Evolutionary conservation across 2,888 invertebrate genomes (phyloP).

Genomic region (Spodoptera picta): DNA sequence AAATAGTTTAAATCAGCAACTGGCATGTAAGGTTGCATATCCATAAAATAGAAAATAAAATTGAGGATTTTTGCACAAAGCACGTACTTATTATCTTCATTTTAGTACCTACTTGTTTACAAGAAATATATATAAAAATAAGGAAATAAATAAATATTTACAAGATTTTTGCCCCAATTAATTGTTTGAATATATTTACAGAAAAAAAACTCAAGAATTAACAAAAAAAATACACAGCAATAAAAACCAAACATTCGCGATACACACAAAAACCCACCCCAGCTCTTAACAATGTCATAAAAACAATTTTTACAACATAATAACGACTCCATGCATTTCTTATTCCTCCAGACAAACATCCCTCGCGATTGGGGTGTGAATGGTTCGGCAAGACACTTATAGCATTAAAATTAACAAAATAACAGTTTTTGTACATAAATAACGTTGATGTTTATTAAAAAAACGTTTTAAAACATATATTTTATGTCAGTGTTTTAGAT

Average conservation of each 20-base stretch:
- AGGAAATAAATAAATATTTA: no score
- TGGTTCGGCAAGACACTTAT: constrained; percentile 71
- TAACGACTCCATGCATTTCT: constrained; percentile 66
- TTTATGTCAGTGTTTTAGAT: constrained; percentile 20
- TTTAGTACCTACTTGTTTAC: no score
- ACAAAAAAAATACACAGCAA: background rate
- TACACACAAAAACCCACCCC: constrained; percentile 25
- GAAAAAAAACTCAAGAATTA: background rate
- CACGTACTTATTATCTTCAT: no score
- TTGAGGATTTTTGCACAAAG: no score
- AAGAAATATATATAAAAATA: no score
- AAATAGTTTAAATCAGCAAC: no score
- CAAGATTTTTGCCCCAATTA: no score
- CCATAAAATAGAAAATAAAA: no score
- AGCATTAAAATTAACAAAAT: constrained; percentile 79
- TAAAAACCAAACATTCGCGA: constrained; percentile 15
- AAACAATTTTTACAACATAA: constrained; percentile 47
- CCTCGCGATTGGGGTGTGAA: constrained; percentile 84
- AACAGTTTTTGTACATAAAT: constrained; percentile 72
- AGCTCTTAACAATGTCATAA: constrained; percentile 37
- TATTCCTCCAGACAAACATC: constrained; percentile 74
- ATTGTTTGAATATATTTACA: background rate
- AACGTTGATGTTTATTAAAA: constrained; percentile 43
- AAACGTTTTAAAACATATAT: constrained; percentile 28
- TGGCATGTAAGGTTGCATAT: no score